A percentile compares a stretch with the other conserved stretches of the same genome.
Conservation (phyloP, 2,113 vertebrate genomes). For the Prionailurus viverrinus region DNA sequence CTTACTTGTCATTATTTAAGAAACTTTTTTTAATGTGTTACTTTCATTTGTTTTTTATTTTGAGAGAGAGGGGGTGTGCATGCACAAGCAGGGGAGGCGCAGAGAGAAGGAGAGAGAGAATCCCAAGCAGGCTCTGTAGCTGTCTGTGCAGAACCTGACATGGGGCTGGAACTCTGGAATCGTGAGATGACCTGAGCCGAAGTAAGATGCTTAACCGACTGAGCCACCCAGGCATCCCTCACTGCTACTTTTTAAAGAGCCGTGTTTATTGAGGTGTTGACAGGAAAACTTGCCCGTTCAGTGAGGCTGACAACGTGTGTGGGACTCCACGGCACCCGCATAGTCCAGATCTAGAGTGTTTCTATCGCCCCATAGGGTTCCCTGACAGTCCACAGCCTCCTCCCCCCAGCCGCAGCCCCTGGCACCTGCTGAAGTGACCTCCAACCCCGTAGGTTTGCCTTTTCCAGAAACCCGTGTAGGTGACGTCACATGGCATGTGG, state of each 20-base stretch:
- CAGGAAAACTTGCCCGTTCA: fast-evolving
- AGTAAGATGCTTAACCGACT: too few species aligned
- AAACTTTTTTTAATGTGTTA: too few species aligned
- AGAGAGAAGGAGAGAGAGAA: too few species aligned
- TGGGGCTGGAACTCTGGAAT: too few species aligned
- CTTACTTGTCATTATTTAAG: too few species aligned
- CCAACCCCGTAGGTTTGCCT: neutral
- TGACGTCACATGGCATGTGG: neutral
- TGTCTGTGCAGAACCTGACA: too few species aligned
- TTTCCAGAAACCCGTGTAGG: neutral
- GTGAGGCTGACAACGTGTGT: neutral
- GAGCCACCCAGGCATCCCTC: too few species aligned
- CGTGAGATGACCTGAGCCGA: too few species aligned
- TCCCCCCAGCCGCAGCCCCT: neutral
- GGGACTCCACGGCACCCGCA: fast-evolving
- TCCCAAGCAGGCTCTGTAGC: too few species aligned
- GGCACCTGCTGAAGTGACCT: fast-evolving
- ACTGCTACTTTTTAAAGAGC: neutral
- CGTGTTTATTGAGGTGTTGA: neutral
- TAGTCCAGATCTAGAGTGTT: neutral
- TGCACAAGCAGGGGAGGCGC: too few species aligned
- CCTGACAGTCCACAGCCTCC: fast-evolving
- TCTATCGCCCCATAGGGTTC: fast-evolving
- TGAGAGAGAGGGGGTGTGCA: too few species aligned
- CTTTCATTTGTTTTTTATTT: too few species aligned